phyloP scores from a whole-genome alignment of 1,140 invertebrate species.

The Dreissena polymorpha region DNA sequence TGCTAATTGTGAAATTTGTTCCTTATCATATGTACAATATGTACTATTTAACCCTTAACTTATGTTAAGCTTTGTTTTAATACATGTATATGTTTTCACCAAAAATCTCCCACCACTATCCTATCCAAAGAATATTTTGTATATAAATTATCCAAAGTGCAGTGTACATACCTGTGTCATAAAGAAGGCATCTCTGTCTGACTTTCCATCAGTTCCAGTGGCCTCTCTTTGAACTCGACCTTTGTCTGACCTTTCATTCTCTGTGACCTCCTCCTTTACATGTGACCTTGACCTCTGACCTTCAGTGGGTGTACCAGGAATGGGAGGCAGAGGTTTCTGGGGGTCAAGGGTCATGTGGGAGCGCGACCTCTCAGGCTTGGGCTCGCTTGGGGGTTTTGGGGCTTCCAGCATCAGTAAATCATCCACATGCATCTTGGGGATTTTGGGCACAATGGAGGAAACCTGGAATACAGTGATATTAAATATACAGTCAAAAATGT shows the following conservation, averaged over 20 bases:
- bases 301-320: conserved; percentile 22
- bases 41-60: no score
- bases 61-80: no score
- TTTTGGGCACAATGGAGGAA: conserved; percentile 68
- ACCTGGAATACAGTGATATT: conserved; percentile 67
- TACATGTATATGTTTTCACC: no score
- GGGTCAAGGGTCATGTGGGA: conserved; percentile 16
- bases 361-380: conserved; percentile 15
- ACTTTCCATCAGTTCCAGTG: conserved; percentile 23
- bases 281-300: conserved; percentile 34
- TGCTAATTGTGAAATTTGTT: no score
- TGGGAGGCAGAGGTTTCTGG: conserved; percentile 59
- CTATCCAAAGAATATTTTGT: no score
- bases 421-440: conserved; percentile 73
- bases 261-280: conserved; percentile 29
- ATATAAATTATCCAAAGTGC: no score
- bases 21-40: no score
- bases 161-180: conserved; percentile 74
- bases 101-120: no score
- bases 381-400: conserved; percentile 47
- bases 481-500: no score
- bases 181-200: conserved; percentile 71
- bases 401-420: conserved; percentile 70
- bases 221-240: conserved; percentile 33
- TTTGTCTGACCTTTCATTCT: conserved; percentile 13